These are phyloP conservation scores for Trimorus sp. DNA, from an alignment of 2,888 invertebrate genomes.

Conservation along the genomic window DNA sequence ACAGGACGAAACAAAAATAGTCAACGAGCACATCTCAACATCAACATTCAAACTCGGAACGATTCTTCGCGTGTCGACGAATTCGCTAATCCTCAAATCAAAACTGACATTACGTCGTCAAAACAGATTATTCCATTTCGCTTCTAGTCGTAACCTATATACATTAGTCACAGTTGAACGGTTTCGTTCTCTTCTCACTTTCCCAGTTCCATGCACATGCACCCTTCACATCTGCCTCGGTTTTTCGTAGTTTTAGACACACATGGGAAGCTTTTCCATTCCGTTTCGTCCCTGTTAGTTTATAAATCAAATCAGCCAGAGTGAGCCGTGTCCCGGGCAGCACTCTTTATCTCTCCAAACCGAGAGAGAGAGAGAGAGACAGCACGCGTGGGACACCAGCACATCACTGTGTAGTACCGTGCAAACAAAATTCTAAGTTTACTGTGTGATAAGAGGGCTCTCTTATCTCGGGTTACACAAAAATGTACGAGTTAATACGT, in stretches of 20 bases:
- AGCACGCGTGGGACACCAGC: constrained; percentile 16
- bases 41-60: too few species aligned
- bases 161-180: too few species aligned
- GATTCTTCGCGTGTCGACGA: too few species aligned
- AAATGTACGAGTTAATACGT: constrained; percentile 25
- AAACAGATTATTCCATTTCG: too few species aligned
- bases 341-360: not conserved
- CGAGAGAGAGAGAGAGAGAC: constrained; percentile 11
- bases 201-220: too few species aligned
- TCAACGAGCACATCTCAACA: too few species aligned
- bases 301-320: constrained; percentile 14
- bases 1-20: not conserved
- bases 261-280: not conserved
- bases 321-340: not conserved
- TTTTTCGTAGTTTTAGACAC: not conserved
- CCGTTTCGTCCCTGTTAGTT: not conserved
- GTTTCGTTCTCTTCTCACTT: too few species aligned
- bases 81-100: too few species aligned
- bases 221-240: too few species aligned
- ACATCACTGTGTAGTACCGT: constrained; percentile 19
- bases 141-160: too few species aligned
- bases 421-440: constrained; percentile 38
- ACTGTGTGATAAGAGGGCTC: constrained; percentile 33
- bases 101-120: too few species aligned
- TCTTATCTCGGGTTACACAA: constrained; percentile 23